Evolutionary conservation across 1,140 invertebrate species (phyloP).

Genomic region (Dinoponera quadriceps): DNA sequence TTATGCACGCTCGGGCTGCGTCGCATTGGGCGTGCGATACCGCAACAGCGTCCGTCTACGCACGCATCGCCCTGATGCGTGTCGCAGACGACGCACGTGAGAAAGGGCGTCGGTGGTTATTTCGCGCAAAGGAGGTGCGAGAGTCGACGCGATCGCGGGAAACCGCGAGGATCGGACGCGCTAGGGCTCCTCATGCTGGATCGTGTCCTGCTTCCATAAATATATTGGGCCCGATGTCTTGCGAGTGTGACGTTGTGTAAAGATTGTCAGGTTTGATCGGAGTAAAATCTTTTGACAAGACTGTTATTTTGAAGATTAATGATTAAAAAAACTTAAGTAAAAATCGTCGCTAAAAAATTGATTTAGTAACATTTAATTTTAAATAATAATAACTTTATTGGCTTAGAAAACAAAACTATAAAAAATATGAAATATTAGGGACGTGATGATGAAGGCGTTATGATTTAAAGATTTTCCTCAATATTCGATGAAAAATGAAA

Average conservation of each 20-base stretch:
- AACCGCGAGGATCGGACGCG: background rate
- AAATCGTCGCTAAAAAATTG: no score
- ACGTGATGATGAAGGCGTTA: no score
- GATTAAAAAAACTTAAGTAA: no score
- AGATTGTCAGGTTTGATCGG: no score
- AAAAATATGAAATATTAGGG: background rate
- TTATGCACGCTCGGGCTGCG: slow-evolving; percentile 83
- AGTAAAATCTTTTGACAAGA: no score
- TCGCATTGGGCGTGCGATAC: slow-evolving; percentile 76
- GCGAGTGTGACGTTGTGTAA: no score
- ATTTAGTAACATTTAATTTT: no score
- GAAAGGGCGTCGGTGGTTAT: slow-evolving; percentile 36
- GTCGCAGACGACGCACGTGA: slow-evolving; percentile 22
- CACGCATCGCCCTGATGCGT: slow-evolving; percentile 53
- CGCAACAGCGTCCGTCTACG: slow-evolving; percentile 58
- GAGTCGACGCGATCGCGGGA: slow-evolving; percentile 1
- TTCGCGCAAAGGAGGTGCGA: slow-evolving; percentile 34
- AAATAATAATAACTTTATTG: no score
- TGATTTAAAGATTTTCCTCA: background rate
- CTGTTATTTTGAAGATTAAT: no score
- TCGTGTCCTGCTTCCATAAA: no score
- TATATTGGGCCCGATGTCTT: no score
- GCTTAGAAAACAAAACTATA: background rate
- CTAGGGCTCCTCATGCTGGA: no score
- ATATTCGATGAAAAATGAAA: background rate